A percentile compares a stretch with the other conserved stretches of the same genome.
phyloP scores from a whole-genome alignment of 30 jellyfish, hydroid and myxozoan species.

The Aurelia sp. region DNA sequence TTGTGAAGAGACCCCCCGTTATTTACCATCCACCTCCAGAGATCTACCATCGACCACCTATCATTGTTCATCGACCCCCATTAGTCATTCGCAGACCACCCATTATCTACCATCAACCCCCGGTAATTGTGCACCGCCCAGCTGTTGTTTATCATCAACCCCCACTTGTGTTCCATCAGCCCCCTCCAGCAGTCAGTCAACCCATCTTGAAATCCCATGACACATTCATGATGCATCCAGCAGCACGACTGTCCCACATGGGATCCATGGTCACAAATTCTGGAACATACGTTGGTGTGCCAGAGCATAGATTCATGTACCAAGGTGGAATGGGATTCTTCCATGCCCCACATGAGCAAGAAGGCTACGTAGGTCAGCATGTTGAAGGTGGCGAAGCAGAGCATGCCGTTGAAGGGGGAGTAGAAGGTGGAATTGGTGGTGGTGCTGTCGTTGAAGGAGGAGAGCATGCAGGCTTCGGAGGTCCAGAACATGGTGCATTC shows the following conservation, averaged over 20 bases:
- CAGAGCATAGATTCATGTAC: constrained; percentile 98
- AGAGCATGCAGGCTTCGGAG: constrained; percentile 13
- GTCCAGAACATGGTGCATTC: constrained; percentile 37
- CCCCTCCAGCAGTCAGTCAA: constrained; percentile 99
- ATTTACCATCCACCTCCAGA: constrained; percentile 99
- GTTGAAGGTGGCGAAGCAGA: constrained; percentile 56
- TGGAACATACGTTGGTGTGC: constrained; percentile 99
- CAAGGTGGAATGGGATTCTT: constrained; percentile 99
- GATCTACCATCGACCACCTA: constrained; percentile 99
- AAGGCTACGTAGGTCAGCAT: constrained; percentile 34
- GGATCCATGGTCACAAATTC: constrained; percentile 99
- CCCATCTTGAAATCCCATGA: constrained; percentile 98
- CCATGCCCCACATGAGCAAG: constrained; percentile 92
- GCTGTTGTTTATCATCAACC: constrained; percentile 99
- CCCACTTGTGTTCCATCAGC: constrained; percentile 98
- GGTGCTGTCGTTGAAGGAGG: constrained; percentile 25
- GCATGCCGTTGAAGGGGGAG: constrained; percentile 59
- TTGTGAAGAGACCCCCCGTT: constrained; percentile 98
- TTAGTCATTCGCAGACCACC: constrained; percentile 98
- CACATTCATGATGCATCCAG: constrained; percentile 99
- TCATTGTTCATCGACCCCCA: constrained; percentile 99
- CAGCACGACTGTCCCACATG: constrained; percentile 94
- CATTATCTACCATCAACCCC: constrained; percentile 99
- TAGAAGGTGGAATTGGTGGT: constrained; percentile 55
- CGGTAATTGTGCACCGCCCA: constrained; percentile 98